Conservation (phyloP, 1,140 invertebrate species). For the Atta colombica region DNA sequence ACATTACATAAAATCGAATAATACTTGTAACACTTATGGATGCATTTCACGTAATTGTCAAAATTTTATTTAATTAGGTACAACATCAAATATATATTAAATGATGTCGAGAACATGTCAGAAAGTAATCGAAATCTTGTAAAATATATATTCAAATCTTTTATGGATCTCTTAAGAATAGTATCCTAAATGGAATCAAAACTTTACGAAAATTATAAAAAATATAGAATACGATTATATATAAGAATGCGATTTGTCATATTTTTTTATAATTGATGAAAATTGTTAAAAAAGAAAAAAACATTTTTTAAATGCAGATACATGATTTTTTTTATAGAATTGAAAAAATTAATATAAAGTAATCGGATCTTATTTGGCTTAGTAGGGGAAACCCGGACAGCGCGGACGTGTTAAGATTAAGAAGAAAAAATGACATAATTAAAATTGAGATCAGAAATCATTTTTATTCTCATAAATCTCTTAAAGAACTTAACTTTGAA, state of each 20-base stretch:
- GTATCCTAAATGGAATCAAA: neutral
- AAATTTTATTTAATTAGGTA: neutral
- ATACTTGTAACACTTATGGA: neutral
- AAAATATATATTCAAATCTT: conserved; percentile 9
- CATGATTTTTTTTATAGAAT: neutral
- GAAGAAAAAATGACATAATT: no score
- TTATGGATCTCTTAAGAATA: neutral
- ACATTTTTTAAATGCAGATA: neutral
- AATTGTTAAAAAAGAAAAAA: neutral
- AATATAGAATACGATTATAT: neutral
- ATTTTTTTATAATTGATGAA: neutral
- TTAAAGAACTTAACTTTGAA: no score
- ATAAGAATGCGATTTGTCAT: neutral
- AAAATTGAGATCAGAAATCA: no score
- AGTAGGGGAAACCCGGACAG: no score
- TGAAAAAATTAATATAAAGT: no score
- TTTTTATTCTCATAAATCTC: no score
- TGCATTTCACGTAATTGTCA: neutral
- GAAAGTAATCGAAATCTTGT: neutral
- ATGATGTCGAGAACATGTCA: conserved; percentile 6
- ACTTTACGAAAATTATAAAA: neutral
- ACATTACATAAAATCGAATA: neutral
- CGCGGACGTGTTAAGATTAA: no score
- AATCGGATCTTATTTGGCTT: no score
- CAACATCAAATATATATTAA: neutral